A percentile compares a stretch with the other conserved stretches of the same genome.
Conservation (phyloP, 2,797 vertebrate genomes). For the Fratercula arctica region DNA sequence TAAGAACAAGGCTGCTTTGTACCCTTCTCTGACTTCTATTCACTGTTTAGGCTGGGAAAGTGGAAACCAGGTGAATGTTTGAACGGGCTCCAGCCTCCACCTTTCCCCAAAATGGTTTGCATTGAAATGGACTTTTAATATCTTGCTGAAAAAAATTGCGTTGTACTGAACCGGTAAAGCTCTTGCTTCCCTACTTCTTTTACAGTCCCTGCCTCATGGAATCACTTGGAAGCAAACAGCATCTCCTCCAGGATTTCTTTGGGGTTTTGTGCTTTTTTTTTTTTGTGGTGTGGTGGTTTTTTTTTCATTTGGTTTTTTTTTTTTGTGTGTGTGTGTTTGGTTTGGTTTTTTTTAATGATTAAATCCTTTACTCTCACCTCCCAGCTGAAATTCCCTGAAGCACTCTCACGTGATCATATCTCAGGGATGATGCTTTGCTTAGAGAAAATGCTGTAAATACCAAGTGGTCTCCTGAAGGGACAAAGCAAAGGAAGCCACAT, state of each 20-base stretch:
- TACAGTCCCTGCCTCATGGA: background rate
- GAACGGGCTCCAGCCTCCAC: background rate
- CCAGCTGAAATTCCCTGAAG: background rate
- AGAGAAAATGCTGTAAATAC: slow-evolving; percentile 10
- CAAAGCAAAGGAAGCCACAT: background rate
- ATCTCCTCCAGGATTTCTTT: background rate
- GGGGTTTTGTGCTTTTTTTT: background rate
- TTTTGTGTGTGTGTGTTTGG: background rate
- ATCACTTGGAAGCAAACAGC: background rate
- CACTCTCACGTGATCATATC: background rate
- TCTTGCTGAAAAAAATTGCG: background rate
- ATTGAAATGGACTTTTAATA: background rate
- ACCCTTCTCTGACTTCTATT: background rate
- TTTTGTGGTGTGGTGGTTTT: background rate
- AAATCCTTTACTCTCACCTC: background rate
- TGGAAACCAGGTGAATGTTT: background rate
- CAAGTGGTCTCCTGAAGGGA: background rate
- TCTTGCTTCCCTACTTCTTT: background rate
- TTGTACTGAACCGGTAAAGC: background rate
- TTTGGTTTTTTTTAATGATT: background rate
- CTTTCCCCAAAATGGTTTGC: background rate
- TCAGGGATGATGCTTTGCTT: background rate
- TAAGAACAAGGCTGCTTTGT: background rate
- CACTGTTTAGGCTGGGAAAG: background rate
- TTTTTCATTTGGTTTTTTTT: background rate